Percentiles rank a stretch among this genome's conserved stretches.
Conservation (phyloP, 2,113 vertebrate genomes). For the Cynoglossus semilaevis region DNA sequence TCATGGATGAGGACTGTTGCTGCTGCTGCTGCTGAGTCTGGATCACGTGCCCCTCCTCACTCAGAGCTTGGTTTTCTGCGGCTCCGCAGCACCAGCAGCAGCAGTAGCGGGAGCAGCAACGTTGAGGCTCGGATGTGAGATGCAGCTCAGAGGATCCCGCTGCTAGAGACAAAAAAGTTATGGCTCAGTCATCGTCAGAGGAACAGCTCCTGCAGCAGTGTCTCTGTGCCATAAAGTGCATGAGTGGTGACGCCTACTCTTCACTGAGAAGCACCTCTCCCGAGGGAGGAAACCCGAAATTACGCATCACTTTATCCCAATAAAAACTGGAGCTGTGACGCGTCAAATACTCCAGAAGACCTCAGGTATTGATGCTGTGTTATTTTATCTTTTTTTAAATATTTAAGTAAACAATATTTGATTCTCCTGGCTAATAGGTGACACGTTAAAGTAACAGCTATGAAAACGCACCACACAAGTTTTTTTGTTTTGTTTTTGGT, state of each 20-base stretch:
- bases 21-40: slow-evolving; percentile 25
- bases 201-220: slow-evolving; percentile 28
- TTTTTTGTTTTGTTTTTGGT: slow-evolving; percentile 1
- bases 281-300: slow-evolving; percentile 27
- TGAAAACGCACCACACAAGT: neutral
- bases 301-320: slow-evolving; percentile 37
- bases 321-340: slow-evolving; percentile 7
- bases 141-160: slow-evolving; percentile 30
- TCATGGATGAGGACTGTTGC: neutral
- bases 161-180: slow-evolving; percentile 48
- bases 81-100: slow-evolving; percentile 34
- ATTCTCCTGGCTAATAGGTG: too few relatives aligned
- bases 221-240: slow-evolving; percentile 14
- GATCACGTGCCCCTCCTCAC: slow-evolving; percentile 61
- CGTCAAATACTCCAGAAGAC: neutral
- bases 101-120: slow-evolving; percentile 17
- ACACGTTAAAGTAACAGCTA: too few relatives aligned
- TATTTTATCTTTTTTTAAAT: neutral
- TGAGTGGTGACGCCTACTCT: slow-evolving; percentile 19
- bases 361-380: slow-evolving; percentile 42
- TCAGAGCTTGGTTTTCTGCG: slow-evolving; percentile 30
- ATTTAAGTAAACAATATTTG: neutral
- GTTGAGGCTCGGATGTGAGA: slow-evolving; percentile 48
- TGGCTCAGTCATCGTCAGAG: slow-evolving; percentile 46
- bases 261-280: slow-evolving; percentile 26